A percentile compares a stretch with the other conserved stretches of the same genome.
Conservation (phyloP, 92 coral and sea anemone species). For the Umimayanthus kanabou region DNA sequence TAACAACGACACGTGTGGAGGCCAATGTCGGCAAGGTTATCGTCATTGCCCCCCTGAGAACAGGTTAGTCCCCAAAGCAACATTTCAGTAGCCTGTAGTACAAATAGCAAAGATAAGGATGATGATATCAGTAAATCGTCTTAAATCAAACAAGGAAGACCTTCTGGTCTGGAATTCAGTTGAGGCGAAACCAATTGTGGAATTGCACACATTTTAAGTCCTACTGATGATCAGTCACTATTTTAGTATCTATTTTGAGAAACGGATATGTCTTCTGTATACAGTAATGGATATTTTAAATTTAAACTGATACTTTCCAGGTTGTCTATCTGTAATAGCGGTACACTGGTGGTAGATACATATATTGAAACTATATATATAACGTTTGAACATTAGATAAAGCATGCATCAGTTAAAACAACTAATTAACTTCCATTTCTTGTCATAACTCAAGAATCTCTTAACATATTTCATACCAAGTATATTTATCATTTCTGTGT, state of each 20-base stretch:
- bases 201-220: too few species aligned
- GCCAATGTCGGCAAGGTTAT: background rate
- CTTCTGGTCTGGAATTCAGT: too few species aligned
- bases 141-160: background rate
- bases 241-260: too few species aligned
- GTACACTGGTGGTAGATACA: background rate
- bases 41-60: constrained; percentile 11
- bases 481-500: background rate
- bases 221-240: too few species aligned
- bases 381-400: too few species aligned
- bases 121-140: background rate
- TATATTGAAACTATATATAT: too few species aligned
- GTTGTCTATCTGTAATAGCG: background rate
- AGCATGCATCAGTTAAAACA: background rate
- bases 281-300: too few species aligned
- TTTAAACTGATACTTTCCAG: background rate
- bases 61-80: background rate
- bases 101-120: background rate
- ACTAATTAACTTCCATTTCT: background rate
- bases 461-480: background rate
- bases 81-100: background rate
- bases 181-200: too few species aligned
- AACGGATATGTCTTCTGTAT: too few species aligned
- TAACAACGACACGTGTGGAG: constrained; percentile 1
- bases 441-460: background rate